These are phyloP conservation scores for Eucera pruinosa DNA, from an alignment of 2,888 invertebrate genomes.

Conservation along the genomic window DNA sequence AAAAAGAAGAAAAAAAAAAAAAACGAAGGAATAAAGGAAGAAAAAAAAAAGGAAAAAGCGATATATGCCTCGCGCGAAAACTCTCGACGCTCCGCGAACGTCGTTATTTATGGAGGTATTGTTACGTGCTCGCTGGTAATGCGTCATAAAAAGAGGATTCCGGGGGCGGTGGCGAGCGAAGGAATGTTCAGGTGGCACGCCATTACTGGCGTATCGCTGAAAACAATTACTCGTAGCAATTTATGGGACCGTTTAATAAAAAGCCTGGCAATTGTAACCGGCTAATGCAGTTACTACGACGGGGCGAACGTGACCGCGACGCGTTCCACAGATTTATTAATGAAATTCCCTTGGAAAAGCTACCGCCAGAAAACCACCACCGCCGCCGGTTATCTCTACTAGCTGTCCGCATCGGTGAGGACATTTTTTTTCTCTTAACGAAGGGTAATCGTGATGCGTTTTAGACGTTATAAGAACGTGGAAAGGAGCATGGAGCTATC, in stretches of 20 bases:
- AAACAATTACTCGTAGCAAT: slow-evolving; percentile 54
- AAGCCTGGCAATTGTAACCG: slow-evolving; percentile 44
- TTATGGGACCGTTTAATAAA: slow-evolving; percentile 55
- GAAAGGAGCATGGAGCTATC: too few relatives aligned
- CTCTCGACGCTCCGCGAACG: slow-evolving; percentile 30
- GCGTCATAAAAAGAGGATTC: slow-evolving; percentile 53
- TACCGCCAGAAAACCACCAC: not conserved
- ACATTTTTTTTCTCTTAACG: not conserved
- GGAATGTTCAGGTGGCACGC: slow-evolving; percentile 41
- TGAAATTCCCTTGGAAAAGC: slow-evolving; percentile 14
- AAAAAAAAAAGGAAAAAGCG: not conserved
- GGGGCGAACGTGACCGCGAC: slow-evolving; percentile 15
- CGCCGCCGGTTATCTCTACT: not conserved
- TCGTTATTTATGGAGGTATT: slow-evolving; percentile 59
- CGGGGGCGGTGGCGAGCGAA: slow-evolving; percentile 21
- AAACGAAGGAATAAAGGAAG: not conserved
- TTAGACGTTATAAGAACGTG: too few relatives aligned
- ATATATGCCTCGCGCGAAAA: slow-evolving; percentile 37
- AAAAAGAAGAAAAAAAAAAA: not conserved
- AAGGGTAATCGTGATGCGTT: not conserved
- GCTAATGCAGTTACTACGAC: slow-evolving; percentile 50
- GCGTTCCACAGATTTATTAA: slow-evolving; percentile 34
- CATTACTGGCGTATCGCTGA: slow-evolving; percentile 47
- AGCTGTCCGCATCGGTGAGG: not conserved
- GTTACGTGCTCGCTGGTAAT: slow-evolving; percentile 55